Conservation (phyloP, 92 coral and sea anemone species). For the Montipora capitata region DNA sequence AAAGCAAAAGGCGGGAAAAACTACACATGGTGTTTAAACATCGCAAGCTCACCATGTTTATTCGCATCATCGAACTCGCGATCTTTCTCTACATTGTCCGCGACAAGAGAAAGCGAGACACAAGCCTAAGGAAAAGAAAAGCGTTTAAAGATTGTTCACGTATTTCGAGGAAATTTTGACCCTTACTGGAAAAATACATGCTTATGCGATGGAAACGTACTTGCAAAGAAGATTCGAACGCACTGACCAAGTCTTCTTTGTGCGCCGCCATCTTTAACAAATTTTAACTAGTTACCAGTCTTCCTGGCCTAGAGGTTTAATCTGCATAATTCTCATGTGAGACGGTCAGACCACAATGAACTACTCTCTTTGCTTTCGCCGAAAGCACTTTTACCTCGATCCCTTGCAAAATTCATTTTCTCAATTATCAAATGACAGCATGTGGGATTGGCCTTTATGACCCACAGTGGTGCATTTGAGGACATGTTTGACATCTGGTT, state of each 20-base stretch:
- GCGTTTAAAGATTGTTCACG: background rate
- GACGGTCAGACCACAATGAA: too few species aligned
- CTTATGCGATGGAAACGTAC: constrained; percentile 19
- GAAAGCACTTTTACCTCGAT: too few species aligned
- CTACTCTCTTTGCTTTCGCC: too few species aligned
- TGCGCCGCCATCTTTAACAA: constrained; percentile 78
- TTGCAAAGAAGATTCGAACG: constrained; percentile 83
- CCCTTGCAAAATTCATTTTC: too few species aligned
- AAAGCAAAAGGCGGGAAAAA: background rate
- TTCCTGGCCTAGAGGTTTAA: too few species aligned
- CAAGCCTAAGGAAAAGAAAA: constrained; percentile 57
- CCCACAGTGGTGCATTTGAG: too few species aligned
- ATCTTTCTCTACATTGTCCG: constrained; percentile 54
- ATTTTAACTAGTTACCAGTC: constrained; percentile 8
- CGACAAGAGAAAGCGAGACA: constrained; percentile 77
- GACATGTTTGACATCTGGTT: too few species aligned
- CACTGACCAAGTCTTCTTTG: constrained; percentile 75
- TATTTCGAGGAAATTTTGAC: background rate
- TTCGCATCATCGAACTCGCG: constrained; percentile 55
- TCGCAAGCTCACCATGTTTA: constrained; percentile 57
- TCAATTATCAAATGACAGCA: too few species aligned
- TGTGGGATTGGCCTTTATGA: too few species aligned
- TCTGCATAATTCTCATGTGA: too few species aligned
- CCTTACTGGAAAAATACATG: background rate
- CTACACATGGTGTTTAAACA: background rate